These are phyloP conservation scores for Ericerus pela DNA, from an alignment of 1,140 invertebrate genomes.

Conservation along the genomic window DNA sequence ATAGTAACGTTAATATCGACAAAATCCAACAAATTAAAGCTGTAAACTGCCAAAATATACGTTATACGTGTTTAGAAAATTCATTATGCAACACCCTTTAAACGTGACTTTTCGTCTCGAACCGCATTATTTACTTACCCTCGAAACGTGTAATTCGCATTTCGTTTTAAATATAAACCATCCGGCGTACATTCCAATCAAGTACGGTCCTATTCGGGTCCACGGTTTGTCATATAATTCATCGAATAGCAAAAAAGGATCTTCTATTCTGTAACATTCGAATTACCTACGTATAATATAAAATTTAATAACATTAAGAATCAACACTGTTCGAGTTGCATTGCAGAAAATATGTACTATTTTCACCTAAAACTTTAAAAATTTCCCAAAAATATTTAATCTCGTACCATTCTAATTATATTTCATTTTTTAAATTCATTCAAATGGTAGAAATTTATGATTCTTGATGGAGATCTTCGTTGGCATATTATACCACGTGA, in stretches of 20 bases:
- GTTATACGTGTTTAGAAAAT: too few relatives aligned
- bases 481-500: too few relatives aligned
- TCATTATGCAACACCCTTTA: too few relatives aligned
- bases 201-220: constrained; percentile 62
- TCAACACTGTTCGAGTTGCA: background rate
- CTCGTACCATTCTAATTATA: too few relatives aligned
- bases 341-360: constrained; percentile 12
- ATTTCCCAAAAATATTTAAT: too few relatives aligned
- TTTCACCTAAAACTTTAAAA: too few relatives aligned
- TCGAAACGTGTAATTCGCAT: constrained; percentile 44
- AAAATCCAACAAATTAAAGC: constrained; percentile 24
- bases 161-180: constrained; percentile 56
- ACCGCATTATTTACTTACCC: constrained; percentile 33
- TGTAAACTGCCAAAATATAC: constrained; percentile 22
- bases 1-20: constrained; percentile 17
- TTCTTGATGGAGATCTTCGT: too few relatives aligned
- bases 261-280: constrained; percentile 39
- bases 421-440: too few relatives aligned
- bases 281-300: constrained; percentile 15
- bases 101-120: too few relatives aligned
- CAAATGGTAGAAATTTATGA: too few relatives aligned
- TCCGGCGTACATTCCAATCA: constrained; percentile 59
- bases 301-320: background rate
- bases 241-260: constrained; percentile 68
- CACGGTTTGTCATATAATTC: constrained; percentile 71